These are phyloP conservation scores for Kryptopterus vitreolus DNA, from an alignment of 2,797 vertebrate genomes.

Conservation along the genomic window DNA sequence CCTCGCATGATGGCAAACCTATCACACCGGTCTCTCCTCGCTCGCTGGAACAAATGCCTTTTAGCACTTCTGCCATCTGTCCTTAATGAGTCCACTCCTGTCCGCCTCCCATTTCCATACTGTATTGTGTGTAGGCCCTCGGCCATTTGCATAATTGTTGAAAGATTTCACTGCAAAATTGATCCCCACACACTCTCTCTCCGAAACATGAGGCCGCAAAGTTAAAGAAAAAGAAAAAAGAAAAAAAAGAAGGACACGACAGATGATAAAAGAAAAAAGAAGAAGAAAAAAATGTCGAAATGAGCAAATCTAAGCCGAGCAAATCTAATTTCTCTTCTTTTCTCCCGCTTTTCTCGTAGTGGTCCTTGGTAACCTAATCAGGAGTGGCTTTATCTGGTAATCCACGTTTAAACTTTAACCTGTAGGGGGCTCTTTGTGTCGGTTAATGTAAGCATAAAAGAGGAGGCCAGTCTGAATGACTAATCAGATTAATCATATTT, in stretches of 20 bases:
- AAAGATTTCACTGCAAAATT: slow-evolving; percentile 95
- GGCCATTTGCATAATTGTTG: slow-evolving; percentile 96
- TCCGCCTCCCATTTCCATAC: slow-evolving; percentile 85
- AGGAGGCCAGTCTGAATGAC: slow-evolving; percentile 84
- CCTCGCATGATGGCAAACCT: slow-evolving; percentile 71
- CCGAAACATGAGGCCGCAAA: slow-evolving; percentile 78
- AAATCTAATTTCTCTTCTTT: slow-evolving; percentile 82
- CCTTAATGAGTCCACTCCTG: slow-evolving; percentile 94
- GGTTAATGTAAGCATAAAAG: slow-evolving; percentile 96
- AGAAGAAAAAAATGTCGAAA: slow-evolving; percentile 81
- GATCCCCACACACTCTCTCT: slow-evolving; percentile 81
- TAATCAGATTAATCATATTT: slow-evolving; percentile 99
- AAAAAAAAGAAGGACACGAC: slow-evolving; percentile 64
- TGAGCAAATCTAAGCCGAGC: slow-evolving; percentile 76
- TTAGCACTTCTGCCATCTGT: slow-evolving; percentile 89
- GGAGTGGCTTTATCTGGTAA: slow-evolving; percentile 95
- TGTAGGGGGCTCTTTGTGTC: slow-evolving; percentile 97
- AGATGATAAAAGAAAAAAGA: slow-evolving; percentile 40
- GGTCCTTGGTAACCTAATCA: slow-evolving; percentile 91
- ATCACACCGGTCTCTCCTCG: slow-evolving; percentile 69
- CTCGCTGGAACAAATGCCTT: slow-evolving; percentile 79
- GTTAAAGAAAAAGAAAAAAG: slow-evolving; percentile 51
- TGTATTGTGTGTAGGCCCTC: slow-evolving; percentile 89
- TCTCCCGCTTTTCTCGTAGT: slow-evolving; percentile 63
- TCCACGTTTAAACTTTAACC: slow-evolving; percentile 99